Base-by-base conservation (phyloP, 2,113 vertebrate genomes). In the Dasyornis broadbenti region DNA sequence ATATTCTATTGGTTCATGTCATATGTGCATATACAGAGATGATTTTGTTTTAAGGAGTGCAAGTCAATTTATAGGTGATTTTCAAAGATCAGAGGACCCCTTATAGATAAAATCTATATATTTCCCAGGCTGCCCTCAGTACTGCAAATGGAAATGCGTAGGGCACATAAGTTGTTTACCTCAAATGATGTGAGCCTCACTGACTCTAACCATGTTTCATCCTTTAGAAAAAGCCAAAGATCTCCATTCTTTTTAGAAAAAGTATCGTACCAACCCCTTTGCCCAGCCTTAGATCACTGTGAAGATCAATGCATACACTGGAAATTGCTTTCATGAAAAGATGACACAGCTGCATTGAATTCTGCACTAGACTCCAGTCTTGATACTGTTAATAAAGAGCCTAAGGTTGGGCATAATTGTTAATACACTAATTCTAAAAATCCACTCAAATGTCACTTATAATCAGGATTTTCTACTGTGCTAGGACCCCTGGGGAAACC, bases 371-470 rank as follows among this genome's bases (percentile, higher is more conserved):
- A 91, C 66, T 71, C 84, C 94, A 96, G 95, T 95, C 97, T 97
- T 97, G 91, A 97, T 97, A 96, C 96, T 98, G 95, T 97, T 98
- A 98, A 98, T 98, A 98, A 98, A 98, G 92, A 98, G 95, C 91
- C 97, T 97, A 98, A 95, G 97, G 96, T 97, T 98, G 96, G 96
- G 97, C 97, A 98, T 98, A 98, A 98, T 98, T 98, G 97, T 98
- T 97, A 98, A 98, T 98, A 98, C 97, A 98, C 98, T 98, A 98
- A 98, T 98, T 98, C 97, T 97, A 97, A 98, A 98, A 98, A 97
- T 98, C 98, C 97, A 98, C 98, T 98, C 98, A 98, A 97, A 98
- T 97, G 97, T 98, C 98, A 98, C 97, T 98, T 98, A 98, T 97
- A 98, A 98, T 98, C 97, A 98, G 97, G 97, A 97, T 98, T 98